These are phyloP conservation scores for Heliconius sara DNA, from an alignment of 2,888 invertebrate genomes.

Conservation along the genomic window DNA sequence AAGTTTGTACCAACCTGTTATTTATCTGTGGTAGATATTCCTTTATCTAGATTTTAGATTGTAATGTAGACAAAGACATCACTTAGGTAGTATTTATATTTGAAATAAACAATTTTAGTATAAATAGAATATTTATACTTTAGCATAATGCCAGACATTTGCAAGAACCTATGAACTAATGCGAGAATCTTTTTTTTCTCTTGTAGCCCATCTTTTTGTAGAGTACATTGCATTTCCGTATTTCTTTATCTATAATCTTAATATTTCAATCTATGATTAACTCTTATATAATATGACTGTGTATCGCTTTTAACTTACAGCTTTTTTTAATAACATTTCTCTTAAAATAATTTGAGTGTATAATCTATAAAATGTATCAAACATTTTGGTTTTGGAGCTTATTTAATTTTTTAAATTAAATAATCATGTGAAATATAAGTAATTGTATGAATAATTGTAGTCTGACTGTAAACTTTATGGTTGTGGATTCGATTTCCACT, in stretches of 20 bases:
- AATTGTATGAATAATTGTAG: no score
- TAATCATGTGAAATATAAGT: no score
- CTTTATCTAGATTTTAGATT: neutral
- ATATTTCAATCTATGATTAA: conserved; percentile 32
- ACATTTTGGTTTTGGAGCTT: conserved; percentile 12
- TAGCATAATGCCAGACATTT: neutral
- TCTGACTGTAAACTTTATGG: neutral
- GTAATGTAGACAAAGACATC: neutral
- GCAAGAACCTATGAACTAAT: conserved; percentile 34
- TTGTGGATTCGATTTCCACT: neutral
- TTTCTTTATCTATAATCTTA: conserved; percentile 42
- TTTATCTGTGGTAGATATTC: neutral
- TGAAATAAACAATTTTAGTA: neutral
- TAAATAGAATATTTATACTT: neutral
- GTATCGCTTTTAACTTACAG: conserved; percentile 31
- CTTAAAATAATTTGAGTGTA: neutral
- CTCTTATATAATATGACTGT: conserved; percentile 18
- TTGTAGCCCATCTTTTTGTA: conserved; percentile 48
- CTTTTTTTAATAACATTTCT: conserved; percentile 20
- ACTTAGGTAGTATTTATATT: neutral
- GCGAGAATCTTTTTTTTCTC: conserved; percentile 47
- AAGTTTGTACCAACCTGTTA: no score
- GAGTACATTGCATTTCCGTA: conserved; percentile 67
- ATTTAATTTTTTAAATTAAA: neutral
- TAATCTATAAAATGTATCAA: neutral